Evolutionary conservation across 2,113 vertebrate species (phyloP), one percentile per base, ranked within the genome.

Genomic region (Chaetura pelagica): DNA sequence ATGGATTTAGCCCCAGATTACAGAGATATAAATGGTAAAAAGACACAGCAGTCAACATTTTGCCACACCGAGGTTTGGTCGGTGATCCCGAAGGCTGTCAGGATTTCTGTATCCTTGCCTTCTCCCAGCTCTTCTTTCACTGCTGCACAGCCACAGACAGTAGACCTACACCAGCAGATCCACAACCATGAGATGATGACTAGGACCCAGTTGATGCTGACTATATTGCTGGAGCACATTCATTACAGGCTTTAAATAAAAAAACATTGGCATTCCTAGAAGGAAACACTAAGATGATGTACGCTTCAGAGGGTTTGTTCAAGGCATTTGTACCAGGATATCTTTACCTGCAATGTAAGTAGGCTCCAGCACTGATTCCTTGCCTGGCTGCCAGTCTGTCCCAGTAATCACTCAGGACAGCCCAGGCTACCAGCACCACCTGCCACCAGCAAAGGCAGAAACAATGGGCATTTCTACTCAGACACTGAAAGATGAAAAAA

Each of bases 321-420:
- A 64, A 73, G 34, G n/a, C 3, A 0, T 40, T 67, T 40, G 42
- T 35, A 51, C 8, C 38, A 80, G 19, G 32, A 24, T 57, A 29
- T 30, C 18, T 48, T 35, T 46, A 59, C 14, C 30, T 19, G 24
- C 52, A 44, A 6, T 4, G 16, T 12, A 72, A 42, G 29, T 4
- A 62, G 24, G 48, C 21, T 74, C 42, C 52, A 75, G 49, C 29
- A 54, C 6, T 15, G 26, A 27, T 0, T 0, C 15, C 29, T 46
- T 30, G 13, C 7, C 8, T 0, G 1, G 48, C 19, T 78, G n/a
- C 11, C 0, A 1, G 19, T 29, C 26, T 42, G 9, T 40, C n/a
- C 19, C 54, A 35, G 2, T n/a, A 29, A 62, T 14, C 59, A 38
- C 24, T 15, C 48, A 54, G 48, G 23, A 58, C 21, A 77, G 16